A percentile compares a stretch with the other conserved stretches of the same genome.
Conservation (phyloP, 2,888 invertebrate genomes). For the Eupelmus urozonus region DNA sequence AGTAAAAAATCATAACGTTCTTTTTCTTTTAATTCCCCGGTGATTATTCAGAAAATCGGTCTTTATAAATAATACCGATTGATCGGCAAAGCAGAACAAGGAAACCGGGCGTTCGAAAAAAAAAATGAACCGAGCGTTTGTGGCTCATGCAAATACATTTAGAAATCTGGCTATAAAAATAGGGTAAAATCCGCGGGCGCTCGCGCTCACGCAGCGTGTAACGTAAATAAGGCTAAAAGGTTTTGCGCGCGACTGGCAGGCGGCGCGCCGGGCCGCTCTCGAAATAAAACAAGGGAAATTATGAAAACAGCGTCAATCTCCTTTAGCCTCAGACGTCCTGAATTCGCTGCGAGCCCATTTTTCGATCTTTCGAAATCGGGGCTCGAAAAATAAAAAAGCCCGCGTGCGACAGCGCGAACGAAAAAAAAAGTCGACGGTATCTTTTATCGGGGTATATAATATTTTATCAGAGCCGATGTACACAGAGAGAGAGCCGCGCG, state of each 20-base stretch:
- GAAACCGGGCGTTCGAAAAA: not conserved
- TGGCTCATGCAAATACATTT: slow-evolving; percentile 12
- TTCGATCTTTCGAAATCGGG: not conserved
- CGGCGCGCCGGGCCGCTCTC: slow-evolving; percentile 26
- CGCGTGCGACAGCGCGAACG: too few species aligned
- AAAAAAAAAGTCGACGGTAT: not conserved
- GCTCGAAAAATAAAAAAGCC: too few species aligned
- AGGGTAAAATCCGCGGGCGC: slow-evolving; percentile 40
- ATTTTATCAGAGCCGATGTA: too few species aligned
- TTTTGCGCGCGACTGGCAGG: slow-evolving; percentile 42
- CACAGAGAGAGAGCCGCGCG: too few species aligned
- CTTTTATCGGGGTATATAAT: too few species aligned
- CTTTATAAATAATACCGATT: not conserved
- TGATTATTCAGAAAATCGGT: not conserved
- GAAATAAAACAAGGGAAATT: slow-evolving; percentile 55
- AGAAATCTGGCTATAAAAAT: slow-evolving; percentile 52
- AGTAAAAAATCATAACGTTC: too few species aligned
- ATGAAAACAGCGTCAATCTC: slow-evolving; percentile 57
- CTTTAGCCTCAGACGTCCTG: slow-evolving; percentile 57
- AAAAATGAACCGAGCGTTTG: not conserved
- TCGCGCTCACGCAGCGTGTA: slow-evolving; percentile 17
- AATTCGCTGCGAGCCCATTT: slow-evolving; percentile 16
- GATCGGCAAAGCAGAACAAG: not conserved
- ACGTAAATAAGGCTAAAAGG: slow-evolving; percentile 58
- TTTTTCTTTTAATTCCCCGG: too few species aligned